Percentiles rank a stretch among this genome's conserved stretches.
These are phyloP conservation scores for Myotis brandtii DNA, from an alignment of 2,113 vertebrate genomes.

Conservation along the genomic window DNA sequence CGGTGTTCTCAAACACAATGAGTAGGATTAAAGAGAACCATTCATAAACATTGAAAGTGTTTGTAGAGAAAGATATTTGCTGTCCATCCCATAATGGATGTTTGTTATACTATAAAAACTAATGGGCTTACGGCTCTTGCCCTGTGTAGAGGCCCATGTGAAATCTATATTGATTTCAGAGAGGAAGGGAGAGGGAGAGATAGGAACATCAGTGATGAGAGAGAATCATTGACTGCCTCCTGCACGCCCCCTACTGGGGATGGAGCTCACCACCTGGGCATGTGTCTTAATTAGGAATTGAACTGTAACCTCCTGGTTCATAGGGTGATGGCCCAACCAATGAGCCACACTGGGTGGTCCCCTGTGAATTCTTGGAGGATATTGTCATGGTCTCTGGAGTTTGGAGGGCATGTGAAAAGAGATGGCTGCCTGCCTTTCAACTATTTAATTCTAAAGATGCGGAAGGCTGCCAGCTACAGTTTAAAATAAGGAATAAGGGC, in stretches of 20 bases:
- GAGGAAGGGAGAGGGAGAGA: no score
- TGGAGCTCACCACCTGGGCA: no score
- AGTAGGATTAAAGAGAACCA: neutral
- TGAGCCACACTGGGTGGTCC: no score
- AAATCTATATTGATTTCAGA: no score
- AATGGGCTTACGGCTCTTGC: neutral
- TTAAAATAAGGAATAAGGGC: neutral
- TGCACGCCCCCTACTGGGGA: no score
- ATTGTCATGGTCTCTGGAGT: neutral
- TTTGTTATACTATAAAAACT: neutral
- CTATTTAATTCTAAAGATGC: neutral
- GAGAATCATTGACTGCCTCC: no score
- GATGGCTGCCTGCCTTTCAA: neutral
- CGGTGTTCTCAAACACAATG: neutral
- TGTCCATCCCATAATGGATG: neutral
- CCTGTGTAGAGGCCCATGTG: neutral
- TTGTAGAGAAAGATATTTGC: neutral
- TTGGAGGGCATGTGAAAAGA: neutral
- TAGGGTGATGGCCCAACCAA: no score
- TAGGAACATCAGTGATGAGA: no score
- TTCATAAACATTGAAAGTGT: neutral
- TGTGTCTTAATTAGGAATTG: no score
- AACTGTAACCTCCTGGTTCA: no score
- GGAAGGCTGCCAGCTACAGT: neutral
- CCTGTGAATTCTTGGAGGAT: neutral